Percentiles rank a stretch among this genome's conserved stretches.
Conservation (phyloP, 2,888 invertebrate species). For the Heliconius ethilla region DNA sequence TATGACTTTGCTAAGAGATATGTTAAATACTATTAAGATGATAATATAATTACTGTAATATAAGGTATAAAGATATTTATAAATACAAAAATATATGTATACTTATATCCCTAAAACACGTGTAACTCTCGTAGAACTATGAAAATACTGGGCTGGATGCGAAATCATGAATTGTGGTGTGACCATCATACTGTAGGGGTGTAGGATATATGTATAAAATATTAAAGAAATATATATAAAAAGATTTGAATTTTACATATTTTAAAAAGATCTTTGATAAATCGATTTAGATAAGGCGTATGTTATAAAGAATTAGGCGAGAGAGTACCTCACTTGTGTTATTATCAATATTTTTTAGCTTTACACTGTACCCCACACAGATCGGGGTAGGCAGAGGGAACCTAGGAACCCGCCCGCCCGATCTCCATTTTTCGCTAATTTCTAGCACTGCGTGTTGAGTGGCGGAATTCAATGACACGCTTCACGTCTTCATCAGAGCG, state of each 20-base stretch:
- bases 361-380: neutral
- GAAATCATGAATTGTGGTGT: slow-evolving; percentile 28
- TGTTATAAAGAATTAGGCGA: too few species aligned
- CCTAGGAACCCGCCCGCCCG: neutral
- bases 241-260: neutral
- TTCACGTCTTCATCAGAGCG: too few species aligned
- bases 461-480: too few species aligned
- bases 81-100: slow-evolving; percentile 2
- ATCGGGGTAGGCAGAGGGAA: neutral
- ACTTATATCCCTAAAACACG: neutral
- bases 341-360: neutral
- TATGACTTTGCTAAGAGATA: neutral
- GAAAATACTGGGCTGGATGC: slow-evolving; percentile 42
- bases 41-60: neutral
- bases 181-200: slow-evolving; percentile 23
- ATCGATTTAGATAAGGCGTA: too few species aligned
- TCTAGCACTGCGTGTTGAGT: too few species aligned
- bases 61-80: neutral
- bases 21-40: neutral
- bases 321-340: neutral
- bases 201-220: neutral
- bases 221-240: neutral
- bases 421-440: too few species aligned
- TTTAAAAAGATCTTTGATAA: too few species aligned
- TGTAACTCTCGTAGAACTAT: slow-evolving; percentile 32